A percentile compares a stretch with the other conserved stretches of the same genome.
These are phyloP conservation scores for Sarcophaga carnaria DNA, from an alignment of 2,888 invertebrate species.

Conservation along the genomic window DNA sequence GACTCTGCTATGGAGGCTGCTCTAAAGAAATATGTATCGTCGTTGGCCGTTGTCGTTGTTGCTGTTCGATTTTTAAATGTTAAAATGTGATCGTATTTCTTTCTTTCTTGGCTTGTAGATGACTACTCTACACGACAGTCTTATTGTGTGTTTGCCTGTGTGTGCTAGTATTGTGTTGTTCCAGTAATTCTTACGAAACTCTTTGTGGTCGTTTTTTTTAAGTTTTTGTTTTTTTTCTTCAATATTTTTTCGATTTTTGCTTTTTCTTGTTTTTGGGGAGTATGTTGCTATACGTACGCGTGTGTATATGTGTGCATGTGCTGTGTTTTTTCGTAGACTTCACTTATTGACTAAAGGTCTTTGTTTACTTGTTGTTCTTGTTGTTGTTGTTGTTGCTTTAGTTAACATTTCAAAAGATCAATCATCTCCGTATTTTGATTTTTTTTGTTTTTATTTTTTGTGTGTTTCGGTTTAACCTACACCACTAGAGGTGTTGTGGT, in stretches of 20 bases:
- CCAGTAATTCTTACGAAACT: slow-evolving; percentile 64
- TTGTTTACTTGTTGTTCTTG: slow-evolving; percentile 1
- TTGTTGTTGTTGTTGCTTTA: slow-evolving; percentile 5
- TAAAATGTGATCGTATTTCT: slow-evolving; percentile 53
- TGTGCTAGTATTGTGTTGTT: slow-evolving; percentile 11
- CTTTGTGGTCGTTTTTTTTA: slow-evolving; percentile 56
- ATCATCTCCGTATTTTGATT: slow-evolving; percentile 49
- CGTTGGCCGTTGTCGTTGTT: too few species aligned
- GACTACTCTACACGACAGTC: too few species aligned
- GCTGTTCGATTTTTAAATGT: not conserved
- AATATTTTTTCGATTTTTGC: slow-evolving; percentile 37
- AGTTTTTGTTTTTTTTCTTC: slow-evolving; percentile 18
- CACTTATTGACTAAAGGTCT: not conserved
- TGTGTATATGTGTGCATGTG: not conserved
- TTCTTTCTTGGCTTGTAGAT: not conserved
- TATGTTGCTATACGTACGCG: not conserved
- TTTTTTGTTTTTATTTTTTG: not conserved
- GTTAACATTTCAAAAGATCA: slow-evolving; percentile 56
- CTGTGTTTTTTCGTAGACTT: not conserved
- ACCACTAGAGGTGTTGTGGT: too few species aligned
- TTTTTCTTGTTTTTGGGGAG: slow-evolving; percentile 12
- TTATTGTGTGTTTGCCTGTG: not conserved
- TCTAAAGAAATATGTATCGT: too few species aligned
- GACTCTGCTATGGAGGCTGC: too few species aligned
- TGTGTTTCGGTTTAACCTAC: too few species aligned